These are phyloP conservation scores for Diplodus puntazzo DNA, from an alignment of 2,797 vertebrate genomes.

Conservation along the genomic window DNA sequence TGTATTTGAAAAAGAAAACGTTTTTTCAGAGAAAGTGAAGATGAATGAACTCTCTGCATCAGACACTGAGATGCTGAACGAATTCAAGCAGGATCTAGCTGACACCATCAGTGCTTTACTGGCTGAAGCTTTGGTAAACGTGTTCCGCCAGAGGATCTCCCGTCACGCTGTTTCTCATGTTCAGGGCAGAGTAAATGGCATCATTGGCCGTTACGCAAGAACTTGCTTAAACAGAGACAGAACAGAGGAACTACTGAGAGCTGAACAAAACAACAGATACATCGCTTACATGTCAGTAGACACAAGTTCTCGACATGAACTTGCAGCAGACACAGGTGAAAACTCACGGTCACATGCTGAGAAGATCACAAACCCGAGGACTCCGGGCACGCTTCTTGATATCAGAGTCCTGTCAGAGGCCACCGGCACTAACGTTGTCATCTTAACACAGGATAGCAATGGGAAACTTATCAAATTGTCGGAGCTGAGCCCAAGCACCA, in stretches of 20 bases:
- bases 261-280: constrained; percentile 35
- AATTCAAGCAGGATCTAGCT: neutral
- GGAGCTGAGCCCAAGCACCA: constrained; percentile 15
- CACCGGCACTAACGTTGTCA: constrained; percentile 34
- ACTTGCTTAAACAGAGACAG: constrained; percentile 10
- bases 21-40: neutral
- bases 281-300: constrained; percentile 3
- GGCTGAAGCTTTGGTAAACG: neutral
- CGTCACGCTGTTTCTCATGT: neutral
- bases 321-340: no score
- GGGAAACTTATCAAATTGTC: constrained; percentile 29
- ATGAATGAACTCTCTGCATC: neutral
- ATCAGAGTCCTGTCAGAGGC: constrained; percentile 31
- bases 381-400: constrained; percentile 11
- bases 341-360: constrained; percentile 1
- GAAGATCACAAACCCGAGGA: neutral
- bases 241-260: constrained; percentile 26
- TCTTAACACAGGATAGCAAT: constrained; percentile 23
- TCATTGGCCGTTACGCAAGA: neutral
- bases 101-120: neutral
- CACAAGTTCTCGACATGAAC: neutral
- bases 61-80: neutral
- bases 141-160: constrained; percentile 20
- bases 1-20: neutral
- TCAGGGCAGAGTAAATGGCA: neutral